These are phyloP conservation scores for Tetranychus urticae DNA, from an alignment of 1,140 invertebrate genomes.

Conservation along the genomic window DNA sequence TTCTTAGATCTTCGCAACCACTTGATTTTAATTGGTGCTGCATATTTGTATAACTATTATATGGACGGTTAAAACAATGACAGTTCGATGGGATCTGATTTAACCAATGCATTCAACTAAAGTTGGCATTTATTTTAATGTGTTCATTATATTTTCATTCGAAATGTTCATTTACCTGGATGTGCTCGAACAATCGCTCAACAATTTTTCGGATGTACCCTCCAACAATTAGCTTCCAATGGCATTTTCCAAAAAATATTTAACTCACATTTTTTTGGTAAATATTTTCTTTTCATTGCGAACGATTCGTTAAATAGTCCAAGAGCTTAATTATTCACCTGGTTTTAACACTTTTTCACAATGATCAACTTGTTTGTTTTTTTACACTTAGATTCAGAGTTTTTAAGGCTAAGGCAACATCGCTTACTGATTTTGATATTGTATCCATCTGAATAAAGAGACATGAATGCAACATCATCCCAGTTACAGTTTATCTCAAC, in stretches of 20 bases:
- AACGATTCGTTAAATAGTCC: background rate
- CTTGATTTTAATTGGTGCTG: background rate
- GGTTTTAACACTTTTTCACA: too few relatives aligned
- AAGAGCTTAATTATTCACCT: too few relatives aligned
- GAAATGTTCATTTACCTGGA: conserved; percentile 51
- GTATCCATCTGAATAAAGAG: conserved; percentile 65
- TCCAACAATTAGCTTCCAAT: conserved; percentile 86
- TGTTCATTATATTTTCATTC: background rate
- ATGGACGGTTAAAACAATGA: background rate
- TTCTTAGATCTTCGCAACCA: background rate
- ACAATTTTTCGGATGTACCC: conserved; percentile 82
- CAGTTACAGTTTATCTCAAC: conserved; percentile 29
- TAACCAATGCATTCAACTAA: background rate
- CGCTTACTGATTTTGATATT: conserved; percentile 70
- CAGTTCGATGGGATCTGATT: background rate
- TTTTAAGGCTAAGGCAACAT: conserved; percentile 74
- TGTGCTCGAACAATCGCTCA: conserved; percentile 74
- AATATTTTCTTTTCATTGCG: conserved; percentile 1
- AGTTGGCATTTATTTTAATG: background rate
- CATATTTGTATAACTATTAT: background rate
- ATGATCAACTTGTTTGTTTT: too few relatives aligned
- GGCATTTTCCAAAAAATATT: conserved; percentile 91
- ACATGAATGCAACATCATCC: conserved; percentile 31
- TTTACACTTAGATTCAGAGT: conserved; percentile 32
- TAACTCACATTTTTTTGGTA: conserved; percentile 58